A percentile compares a stretch with the other conserved stretches of the same genome.
Evolutionary conservation across 1,140 invertebrate genomes (phyloP).

Genomic region (Diprion similis): DNA sequence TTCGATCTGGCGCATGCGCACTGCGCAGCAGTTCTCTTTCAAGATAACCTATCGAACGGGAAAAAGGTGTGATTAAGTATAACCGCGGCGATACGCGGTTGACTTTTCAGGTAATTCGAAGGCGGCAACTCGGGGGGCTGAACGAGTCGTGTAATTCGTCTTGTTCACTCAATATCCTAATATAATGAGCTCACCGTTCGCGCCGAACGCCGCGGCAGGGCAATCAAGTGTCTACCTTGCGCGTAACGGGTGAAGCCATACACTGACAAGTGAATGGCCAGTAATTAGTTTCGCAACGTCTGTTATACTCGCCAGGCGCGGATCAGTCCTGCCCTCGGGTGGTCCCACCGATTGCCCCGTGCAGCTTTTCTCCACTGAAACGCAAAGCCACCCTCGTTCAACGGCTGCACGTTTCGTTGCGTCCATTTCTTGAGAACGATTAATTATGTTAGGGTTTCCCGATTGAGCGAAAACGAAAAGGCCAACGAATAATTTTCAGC

Average conservation of each 20-base stretch:
- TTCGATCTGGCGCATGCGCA: too few relatives aligned
- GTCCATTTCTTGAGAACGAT: too few relatives aligned
- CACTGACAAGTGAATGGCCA: neutral
- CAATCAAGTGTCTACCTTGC: neutral
- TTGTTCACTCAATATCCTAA: neutral
- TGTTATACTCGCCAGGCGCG: neutral
- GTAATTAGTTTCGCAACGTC: constrained; percentile 7
- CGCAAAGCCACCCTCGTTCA: neutral
- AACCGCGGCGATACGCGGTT: too few relatives aligned
- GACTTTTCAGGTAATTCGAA: too few relatives aligned
- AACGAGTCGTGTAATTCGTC: neutral
- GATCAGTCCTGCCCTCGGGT: neutral
- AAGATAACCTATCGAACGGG: too few relatives aligned
- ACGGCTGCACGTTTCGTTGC: too few relatives aligned
- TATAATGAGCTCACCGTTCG: neutral
- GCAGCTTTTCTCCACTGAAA: neutral
- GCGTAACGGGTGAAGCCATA: neutral
- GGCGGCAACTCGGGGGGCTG: too few relatives aligned
- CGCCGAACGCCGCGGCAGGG: neutral
- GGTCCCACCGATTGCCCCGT: neutral
- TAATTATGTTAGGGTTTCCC: too few relatives aligned
- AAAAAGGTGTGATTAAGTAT: too few relatives aligned
- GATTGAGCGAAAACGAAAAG: too few relatives aligned
- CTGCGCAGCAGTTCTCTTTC: too few relatives aligned
- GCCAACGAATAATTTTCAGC: too few relatives aligned